phyloP scores from a whole-genome alignment of 2,113 vertebrate species.

The Lagopus leucura region DNA sequence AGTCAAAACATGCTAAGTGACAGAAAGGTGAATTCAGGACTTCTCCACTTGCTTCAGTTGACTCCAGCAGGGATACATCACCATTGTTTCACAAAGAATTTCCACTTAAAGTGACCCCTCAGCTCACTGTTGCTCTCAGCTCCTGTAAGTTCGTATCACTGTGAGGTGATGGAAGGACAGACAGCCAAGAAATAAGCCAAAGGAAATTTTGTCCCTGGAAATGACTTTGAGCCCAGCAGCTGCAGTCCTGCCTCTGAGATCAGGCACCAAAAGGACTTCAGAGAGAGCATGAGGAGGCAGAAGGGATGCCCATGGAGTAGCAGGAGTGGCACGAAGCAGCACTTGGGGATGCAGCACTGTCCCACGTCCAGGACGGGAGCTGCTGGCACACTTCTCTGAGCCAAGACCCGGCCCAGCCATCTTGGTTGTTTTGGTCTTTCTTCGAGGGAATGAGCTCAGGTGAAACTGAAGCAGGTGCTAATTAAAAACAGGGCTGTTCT shows the following conservation, averaged over 20 bases:
- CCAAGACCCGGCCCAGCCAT: background rate
- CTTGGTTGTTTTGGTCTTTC: slow-evolving; percentile 50
- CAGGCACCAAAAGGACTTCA: background rate
- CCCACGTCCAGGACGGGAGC: background rate
- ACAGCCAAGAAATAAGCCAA: background rate
- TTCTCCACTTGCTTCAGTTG: background rate
- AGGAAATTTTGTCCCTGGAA: slow-evolving; percentile 37
- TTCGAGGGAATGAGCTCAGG: slow-evolving; percentile 25
- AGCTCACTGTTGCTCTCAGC: accelerated
- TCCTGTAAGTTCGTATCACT: background rate
- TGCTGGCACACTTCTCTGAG: slow-evolving; percentile 20
- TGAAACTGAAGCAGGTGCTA: slow-evolving; percentile 72
- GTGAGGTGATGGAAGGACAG: slow-evolving; percentile 26
- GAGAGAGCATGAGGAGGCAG: background rate
- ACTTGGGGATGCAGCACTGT: background rate
- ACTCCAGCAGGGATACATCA: background rate
- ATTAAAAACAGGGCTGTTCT: slow-evolving; percentile 56
- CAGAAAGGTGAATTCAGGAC: accelerated
- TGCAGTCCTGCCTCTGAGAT: background rate
- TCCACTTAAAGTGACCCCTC: background rate
- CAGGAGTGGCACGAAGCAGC: background rate
- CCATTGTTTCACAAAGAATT: background rate
- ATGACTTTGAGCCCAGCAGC: slow-evolving; percentile 28
- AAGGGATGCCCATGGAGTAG: background rate
- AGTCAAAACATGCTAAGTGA: background rate